Evolutionary conservation across 64 coral and sea anemone species (phyloP).

Genomic region (Porites lutea): DNA sequence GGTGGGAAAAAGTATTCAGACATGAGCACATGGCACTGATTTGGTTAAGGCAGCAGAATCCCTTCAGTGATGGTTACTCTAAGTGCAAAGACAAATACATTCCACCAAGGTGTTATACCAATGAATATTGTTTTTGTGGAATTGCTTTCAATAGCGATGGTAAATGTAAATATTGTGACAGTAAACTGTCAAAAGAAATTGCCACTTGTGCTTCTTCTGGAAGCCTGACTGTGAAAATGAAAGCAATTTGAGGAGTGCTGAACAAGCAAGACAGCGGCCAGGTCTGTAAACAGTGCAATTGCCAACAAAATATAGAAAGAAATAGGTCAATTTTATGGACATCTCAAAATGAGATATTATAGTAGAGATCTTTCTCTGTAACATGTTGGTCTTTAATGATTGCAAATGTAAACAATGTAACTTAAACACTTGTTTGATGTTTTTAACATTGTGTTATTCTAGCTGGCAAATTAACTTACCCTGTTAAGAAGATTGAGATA

Average conservation of each 20-base stretch:
- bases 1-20: constrained; percentile 58
- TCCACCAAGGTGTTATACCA: constrained; percentile 5
- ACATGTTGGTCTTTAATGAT: not conserved
- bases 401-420: not conserved
- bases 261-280: constrained; percentile 49
- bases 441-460: not conserved
- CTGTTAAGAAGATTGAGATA: constrained; percentile 29
- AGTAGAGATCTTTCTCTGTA: constrained; percentile 2
- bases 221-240: constrained; percentile 56
- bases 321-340: constrained; percentile 20
- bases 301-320: constrained; percentile 40
- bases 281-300: constrained; percentile 22
- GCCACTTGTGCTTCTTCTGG: constrained; percentile 51
- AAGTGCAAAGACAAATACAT: constrained; percentile 49
- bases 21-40: constrained; percentile 59
- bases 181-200: constrained; percentile 60
- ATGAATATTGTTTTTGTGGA: constrained; percentile 40
- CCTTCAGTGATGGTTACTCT: constrained; percentile 32
- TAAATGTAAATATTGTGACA: constrained; percentile 58
- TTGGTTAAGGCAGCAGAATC: constrained; percentile 59
- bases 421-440: not conserved
- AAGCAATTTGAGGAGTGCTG: constrained; percentile 52
- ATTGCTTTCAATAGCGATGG: constrained; percentile 25
- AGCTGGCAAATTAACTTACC: not conserved
- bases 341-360: not conserved